Evolutionary conservation across 2,888 invertebrate species (phyloP).

Genomic region (Dicyrtomina minuta): DNA sequence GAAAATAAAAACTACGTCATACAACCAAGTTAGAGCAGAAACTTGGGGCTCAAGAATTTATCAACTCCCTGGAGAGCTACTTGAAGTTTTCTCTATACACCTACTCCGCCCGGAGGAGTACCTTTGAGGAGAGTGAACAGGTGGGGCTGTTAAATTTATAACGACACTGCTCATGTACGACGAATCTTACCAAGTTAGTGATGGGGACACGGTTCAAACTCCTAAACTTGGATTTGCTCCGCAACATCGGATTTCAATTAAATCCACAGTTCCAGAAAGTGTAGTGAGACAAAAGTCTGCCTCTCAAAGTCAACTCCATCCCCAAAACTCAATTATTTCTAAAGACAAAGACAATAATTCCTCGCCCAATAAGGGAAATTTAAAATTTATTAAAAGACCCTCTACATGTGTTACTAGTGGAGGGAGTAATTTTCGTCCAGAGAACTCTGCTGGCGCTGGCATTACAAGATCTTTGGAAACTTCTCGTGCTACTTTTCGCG

Average conservation of each 20-base stretch:
- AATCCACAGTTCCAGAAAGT: not conserved
- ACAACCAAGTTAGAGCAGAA: too few relatives aligned
- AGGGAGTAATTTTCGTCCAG: not conserved
- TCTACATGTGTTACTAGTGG: slow-evolving; percentile 14
- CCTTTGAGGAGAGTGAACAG: not conserved
- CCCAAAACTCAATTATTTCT: slow-evolving; percentile 9
- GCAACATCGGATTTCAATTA: slow-evolving; percentile 23
- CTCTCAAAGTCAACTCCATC: slow-evolving; percentile 22
- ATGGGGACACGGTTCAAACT: slow-evolving; percentile 37
- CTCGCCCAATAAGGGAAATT: too few relatives aligned
- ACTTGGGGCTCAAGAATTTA: too few relatives aligned
- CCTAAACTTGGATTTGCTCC: slow-evolving; percentile 14
- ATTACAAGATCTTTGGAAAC: slow-evolving; percentile 28
- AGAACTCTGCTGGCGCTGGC: slow-evolving; percentile 3
- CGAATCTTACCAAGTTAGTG: slow-evolving; percentile 44
- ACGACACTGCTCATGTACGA: slow-evolving; percentile 33
- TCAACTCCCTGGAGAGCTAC: too few relatives aligned
- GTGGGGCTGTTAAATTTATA: not conserved
- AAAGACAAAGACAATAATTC: not conserved
- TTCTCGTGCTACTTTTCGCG: slow-evolving; percentile 30
- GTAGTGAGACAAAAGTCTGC: slow-evolving; percentile 12
- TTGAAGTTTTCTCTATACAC: not conserved
- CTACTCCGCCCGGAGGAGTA: not conserved
- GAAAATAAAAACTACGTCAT: too few relatives aligned
- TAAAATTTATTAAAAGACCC: slow-evolving; percentile 15